Percentiles rank a stretch among this genome's conserved stretches.
These are phyloP conservation scores for Choloepus didactylus DNA, from an alignment of 2,797 vertebrate species.

Conservation along the genomic window DNA sequence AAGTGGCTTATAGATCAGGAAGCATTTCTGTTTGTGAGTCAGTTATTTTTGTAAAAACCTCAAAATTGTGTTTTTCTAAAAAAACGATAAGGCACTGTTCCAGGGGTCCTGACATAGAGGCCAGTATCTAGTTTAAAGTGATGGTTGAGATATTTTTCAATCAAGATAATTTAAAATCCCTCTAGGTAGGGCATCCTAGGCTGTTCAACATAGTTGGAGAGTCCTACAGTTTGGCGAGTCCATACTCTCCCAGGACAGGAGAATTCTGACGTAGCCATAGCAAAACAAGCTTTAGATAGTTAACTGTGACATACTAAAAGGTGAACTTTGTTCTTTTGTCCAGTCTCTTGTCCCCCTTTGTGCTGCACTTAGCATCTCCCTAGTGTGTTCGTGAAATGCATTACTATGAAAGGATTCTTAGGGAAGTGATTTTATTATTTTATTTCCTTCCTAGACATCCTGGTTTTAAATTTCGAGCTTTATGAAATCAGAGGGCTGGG, in stretches of 20 bases:
- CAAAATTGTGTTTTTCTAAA: slow-evolving; percentile 37
- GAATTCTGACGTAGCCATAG: neutral
- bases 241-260: neutral
- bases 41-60: slow-evolving; percentile 78
- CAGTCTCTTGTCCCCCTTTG: neutral
- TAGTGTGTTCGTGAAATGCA: slow-evolving; percentile 43
- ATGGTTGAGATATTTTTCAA: slow-evolving; percentile 40
- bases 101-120: slow-evolving; percentile 40
- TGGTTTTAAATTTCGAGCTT: slow-evolving; percentile 76
- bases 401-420: slow-evolving; percentile 58
- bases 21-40: slow-evolving; percentile 78
- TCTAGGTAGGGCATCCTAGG: neutral
- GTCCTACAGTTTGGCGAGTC: neutral
- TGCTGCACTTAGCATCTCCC: slow-evolving; percentile 39
- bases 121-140: slow-evolving; percentile 1
- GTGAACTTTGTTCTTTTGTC: slow-evolving; percentile 14
- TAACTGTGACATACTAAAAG: neutral
- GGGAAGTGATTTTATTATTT: slow-evolving; percentile 76
- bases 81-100: neutral
- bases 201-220: neutral
- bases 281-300: neutral
- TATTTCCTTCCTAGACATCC: slow-evolving; percentile 75
- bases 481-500: slow-evolving; percentile 69
- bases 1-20: slow-evolving; percentile 79
- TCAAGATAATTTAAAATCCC: slow-evolving; percentile 21